Percentiles rank a stretch among this genome's conserved stretches.
These are phyloP conservation scores for Xestia xanthographa DNA, from an alignment of 2,888 invertebrate species.

Conservation along the genomic window DNA sequence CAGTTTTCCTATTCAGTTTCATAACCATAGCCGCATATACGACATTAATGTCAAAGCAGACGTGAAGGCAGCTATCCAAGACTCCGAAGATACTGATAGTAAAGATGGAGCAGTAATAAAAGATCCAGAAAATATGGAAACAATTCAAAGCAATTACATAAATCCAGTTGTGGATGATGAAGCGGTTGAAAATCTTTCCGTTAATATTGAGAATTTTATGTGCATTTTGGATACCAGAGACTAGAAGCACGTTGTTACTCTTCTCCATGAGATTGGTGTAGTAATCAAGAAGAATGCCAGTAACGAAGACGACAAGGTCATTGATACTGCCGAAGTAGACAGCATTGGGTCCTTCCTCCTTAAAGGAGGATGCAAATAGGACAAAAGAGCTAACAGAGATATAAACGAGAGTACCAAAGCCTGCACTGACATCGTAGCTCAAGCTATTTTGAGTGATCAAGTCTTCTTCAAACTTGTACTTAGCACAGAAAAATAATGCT, in stretches of 20 bases:
- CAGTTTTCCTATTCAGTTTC: conserved; percentile 16
- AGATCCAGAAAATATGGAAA: conserved; percentile 20
- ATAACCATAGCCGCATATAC: conserved; percentile 31
- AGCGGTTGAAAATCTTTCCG: background rate
- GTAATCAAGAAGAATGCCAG: conserved; percentile 22
- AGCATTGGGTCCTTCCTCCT: background rate
- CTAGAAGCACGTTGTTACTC: conserved; percentile 27
- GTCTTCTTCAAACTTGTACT: conserved; percentile 32
- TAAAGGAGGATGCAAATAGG: background rate
- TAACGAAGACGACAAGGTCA: background rate
- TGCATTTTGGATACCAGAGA: conserved; percentile 29
- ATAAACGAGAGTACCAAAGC: conserved; percentile 7
- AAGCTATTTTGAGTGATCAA: conserved; percentile 19
- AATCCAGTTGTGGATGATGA: conserved; percentile 19
- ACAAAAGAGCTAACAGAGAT: background rate
- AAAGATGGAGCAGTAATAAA: conserved; percentile 23
- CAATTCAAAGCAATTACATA: conserved; percentile 10
- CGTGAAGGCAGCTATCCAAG: conserved; percentile 5
- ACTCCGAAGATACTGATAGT: background rate
- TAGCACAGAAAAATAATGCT: conserved; percentile 43
- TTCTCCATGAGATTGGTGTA: conserved; percentile 17
- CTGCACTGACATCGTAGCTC: conserved; percentile 24
- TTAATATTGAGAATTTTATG: conserved; percentile 29
- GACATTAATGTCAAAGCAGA: conserved; percentile 34
- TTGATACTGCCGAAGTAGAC: background rate